phyloP scores from a whole-genome alignment of 1,140 invertebrate genomes.

The Rhopalosiphum padi region DNA sequence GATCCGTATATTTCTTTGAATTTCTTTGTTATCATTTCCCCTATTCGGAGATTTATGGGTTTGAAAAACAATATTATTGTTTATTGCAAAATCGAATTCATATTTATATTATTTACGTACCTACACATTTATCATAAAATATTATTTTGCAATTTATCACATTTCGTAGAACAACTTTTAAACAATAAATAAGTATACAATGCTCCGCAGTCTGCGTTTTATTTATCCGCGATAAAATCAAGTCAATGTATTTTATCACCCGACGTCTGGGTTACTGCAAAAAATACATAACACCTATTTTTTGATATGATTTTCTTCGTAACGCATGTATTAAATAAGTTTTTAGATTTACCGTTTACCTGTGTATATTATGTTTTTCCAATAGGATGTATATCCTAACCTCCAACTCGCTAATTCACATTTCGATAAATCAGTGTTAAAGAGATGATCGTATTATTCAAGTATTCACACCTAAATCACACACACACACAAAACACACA shows the following conservation, averaged over 20 bases:
- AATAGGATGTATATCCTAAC: too few species aligned
- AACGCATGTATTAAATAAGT: too few species aligned
- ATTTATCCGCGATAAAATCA: neutral
- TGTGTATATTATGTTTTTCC: too few species aligned
- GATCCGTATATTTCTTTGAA: neutral
- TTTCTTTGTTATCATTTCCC: neutral
- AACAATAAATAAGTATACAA: neutral
- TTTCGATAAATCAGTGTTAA: too few species aligned
- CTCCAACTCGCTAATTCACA: too few species aligned
- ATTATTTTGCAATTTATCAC: neutral
- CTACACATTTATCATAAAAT: neutral
- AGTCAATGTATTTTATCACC: neutral
- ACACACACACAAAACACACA: too few species aligned
- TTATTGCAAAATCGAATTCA: neutral
- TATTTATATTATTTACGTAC: neutral
- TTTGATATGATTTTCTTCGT: too few species aligned
- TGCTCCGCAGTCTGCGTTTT: neutral
- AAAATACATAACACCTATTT: too few species aligned
- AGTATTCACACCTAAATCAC: too few species aligned
- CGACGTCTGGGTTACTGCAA: too few species aligned
- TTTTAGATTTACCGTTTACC: too few species aligned
- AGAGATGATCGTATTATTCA: too few species aligned
- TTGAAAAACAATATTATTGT: neutral
- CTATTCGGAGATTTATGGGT: neutral
- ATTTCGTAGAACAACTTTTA: neutral